Percentiles rank a stretch among this genome's conserved stretches.
These are phyloP conservation scores for Dipus sagitta DNA, from an alignment of 2,797 vertebrate species.

Conservation along the genomic window DNA sequence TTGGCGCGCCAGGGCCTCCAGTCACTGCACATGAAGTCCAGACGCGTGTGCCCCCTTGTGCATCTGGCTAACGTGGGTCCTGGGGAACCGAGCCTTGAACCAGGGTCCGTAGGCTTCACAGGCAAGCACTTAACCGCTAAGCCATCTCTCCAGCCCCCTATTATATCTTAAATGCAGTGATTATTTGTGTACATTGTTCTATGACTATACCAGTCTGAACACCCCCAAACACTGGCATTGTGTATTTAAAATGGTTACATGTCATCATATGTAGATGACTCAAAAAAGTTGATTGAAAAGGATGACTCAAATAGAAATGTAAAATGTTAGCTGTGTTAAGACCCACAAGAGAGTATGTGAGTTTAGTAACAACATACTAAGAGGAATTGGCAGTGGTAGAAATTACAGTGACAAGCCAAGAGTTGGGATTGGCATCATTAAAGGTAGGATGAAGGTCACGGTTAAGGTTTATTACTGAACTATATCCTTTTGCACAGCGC, in stretches of 20 bases:
- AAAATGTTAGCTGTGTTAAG: slow-evolving; percentile 51
- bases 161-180: not conserved
- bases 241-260: slow-evolving; percentile 47
- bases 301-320: slow-evolving; percentile 47
- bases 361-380: not conserved
- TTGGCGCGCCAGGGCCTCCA: no score
- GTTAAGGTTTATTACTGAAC: slow-evolving; percentile 12
- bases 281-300: slow-evolving; percentile 29
- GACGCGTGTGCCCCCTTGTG: no score
- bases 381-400: slow-evolving; percentile 48
- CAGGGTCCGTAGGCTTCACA: no score
- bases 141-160: not conserved
- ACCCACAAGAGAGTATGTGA: slow-evolving; percentile 15
- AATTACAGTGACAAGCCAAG: slow-evolving; percentile 37
- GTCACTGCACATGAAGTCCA: no score
- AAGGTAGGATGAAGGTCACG: not conserved
- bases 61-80: no score
- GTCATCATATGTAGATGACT: slow-evolving; percentile 45
- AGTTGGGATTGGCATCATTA: not conserved
- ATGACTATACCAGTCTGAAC: no score
- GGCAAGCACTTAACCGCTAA: no score
- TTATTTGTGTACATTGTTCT: slow-evolving; percentile 24
- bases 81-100: no score
- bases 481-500: not conserved
- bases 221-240: not conserved